A percentile compares a stretch with the other conserved stretches of the same genome.
These are phyloP conservation scores for Xiphophorus hellerii DNA, from an alignment of 2,113 vertebrate species.

Conservation along the genomic window DNA sequence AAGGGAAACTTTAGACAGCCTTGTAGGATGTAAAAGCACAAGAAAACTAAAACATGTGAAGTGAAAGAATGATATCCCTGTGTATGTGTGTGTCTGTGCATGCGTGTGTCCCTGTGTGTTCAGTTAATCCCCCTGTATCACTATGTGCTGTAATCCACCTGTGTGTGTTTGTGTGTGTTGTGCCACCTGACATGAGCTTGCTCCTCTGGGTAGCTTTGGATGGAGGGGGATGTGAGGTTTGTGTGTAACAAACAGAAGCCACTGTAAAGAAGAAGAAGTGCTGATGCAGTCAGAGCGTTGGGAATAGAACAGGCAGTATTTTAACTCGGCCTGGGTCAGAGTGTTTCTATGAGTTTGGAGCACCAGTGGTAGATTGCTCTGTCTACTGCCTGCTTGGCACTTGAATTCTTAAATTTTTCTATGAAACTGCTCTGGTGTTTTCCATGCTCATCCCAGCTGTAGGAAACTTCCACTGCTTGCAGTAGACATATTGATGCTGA, in stretches of 20 bases:
- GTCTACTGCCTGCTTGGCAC: background rate
- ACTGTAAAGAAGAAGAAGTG: background rate
- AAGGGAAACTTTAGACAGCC: constrained; percentile 24
- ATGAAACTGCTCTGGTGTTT: background rate
- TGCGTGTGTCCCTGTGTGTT: constrained; percentile 27
- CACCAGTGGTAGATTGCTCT: background rate
- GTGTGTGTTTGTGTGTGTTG: constrained; percentile 33
- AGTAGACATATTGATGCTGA: background rate
- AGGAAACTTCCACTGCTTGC: background rate
- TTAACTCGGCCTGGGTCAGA: background rate
- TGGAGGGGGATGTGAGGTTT: background rate
- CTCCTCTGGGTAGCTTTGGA: constrained; percentile 12
- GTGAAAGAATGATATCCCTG: constrained; percentile 34
- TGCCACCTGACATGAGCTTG: constrained; percentile 35
- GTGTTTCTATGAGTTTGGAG: background rate
- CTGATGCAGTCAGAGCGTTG: background rate
- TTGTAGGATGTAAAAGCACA: constrained; percentile 22
- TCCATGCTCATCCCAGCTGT: constrained; percentile 11
- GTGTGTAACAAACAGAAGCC: constrained; percentile 6
- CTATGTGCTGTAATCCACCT: constrained; percentile 55
- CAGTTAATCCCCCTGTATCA: constrained; percentile 52
- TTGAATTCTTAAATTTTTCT: background rate
- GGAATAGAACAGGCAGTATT: background rate
- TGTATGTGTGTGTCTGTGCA: constrained; percentile 12
- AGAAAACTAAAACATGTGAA: constrained; percentile 19